phyloP scores from a whole-genome alignment of 2,888 invertebrate species.

The Chaetogeoica ovagalla region DNA sequence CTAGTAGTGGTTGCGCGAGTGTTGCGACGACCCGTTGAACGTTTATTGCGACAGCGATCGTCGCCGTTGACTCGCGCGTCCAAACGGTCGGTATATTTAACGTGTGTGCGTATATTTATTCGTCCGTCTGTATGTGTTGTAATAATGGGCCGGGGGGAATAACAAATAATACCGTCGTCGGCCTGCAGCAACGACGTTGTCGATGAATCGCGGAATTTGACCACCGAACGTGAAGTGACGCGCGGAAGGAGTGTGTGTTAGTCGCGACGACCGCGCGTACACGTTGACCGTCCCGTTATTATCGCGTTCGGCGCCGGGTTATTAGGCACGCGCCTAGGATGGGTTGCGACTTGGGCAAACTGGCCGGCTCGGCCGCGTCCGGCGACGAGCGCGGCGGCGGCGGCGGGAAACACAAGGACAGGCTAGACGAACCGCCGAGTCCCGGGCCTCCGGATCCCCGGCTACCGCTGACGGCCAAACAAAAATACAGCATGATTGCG shows the following conservation, averaged over 20 bases:
- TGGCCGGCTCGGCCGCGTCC: slow-evolving; percentile 64
- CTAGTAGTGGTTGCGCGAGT: slow-evolving; percentile 47
- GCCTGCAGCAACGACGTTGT: background rate
- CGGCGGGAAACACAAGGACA: slow-evolving; percentile 55
- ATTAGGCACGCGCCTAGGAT: slow-evolving; percentile 60
- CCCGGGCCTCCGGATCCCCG: slow-evolving; percentile 75
- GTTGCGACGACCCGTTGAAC: slow-evolving; percentile 32
- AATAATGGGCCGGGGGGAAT: too few relatives aligned
- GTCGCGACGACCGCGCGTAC: background rate
- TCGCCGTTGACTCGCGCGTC: background rate
- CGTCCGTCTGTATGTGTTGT: background rate
- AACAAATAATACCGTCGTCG: background rate
- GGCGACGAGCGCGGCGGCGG: slow-evolving; percentile 60
- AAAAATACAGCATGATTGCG: slow-evolving; percentile 85
- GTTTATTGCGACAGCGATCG: slow-evolving; percentile 58
- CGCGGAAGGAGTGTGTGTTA: background rate
- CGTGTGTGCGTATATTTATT: background rate
- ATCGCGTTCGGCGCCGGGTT: background rate
- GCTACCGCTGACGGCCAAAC: slow-evolving; percentile 80
- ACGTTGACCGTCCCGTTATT: too few relatives aligned
- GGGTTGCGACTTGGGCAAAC: slow-evolving; percentile 79
- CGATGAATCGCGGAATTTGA: background rate
- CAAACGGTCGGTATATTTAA: background rate
- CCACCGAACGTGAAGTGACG: background rate
- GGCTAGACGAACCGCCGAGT: slow-evolving; percentile 64